Base-by-base conservation (phyloP, 2,113 vertebrate genomes). In the Tupaia tana region DNA sequence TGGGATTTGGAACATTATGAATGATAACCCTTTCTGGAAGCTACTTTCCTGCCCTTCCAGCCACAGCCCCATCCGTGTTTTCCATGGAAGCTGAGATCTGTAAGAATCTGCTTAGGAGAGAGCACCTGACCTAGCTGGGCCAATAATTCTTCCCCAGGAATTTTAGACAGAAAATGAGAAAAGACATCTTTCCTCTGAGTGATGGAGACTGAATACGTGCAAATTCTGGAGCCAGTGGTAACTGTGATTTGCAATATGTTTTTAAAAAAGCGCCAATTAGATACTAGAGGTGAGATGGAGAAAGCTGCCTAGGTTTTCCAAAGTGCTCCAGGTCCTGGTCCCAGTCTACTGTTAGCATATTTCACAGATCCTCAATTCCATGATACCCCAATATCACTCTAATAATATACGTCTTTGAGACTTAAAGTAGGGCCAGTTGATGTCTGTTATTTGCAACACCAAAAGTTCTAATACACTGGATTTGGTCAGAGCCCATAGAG, bases 1-100 rank as follows among this genome's bases (percentile, higher is more conserved):
- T 95, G 61, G 22, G 54, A 85, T 75, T 83, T 75, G 54, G 73
- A 80, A 69, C n/a, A 86, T 56, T 29, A 58, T 63, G 27, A 93
- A 81, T 22, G 82, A 18, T 73, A 93, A 87, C 58, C 16, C 10
- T 56, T 94, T 90, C 15, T 31, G 31, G 64, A 14, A 75, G 19
- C 8, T 66, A 7, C 18, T 66, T n/a, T 71, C 29, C 18, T 61
- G 34, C 9, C 31, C 18, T 63, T 90, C n/a, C 16, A 71, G 71
- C 2, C 92, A 87, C 12, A 25, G 69, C 12, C n/a, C 74, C 29
- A 70, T 19, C 27, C 56, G 69, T 2, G 27, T 56, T 73, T 83
- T 64, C 31, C 71, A 83, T 2, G 34, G 74, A 82, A 83, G 12
- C 56, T 29, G 58, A 71, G 58, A 67, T 69, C 29, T 91, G 73